Base-by-base conservation (phyloP, 2,797 vertebrate species). In the Erithacus rubecula region DNA sequence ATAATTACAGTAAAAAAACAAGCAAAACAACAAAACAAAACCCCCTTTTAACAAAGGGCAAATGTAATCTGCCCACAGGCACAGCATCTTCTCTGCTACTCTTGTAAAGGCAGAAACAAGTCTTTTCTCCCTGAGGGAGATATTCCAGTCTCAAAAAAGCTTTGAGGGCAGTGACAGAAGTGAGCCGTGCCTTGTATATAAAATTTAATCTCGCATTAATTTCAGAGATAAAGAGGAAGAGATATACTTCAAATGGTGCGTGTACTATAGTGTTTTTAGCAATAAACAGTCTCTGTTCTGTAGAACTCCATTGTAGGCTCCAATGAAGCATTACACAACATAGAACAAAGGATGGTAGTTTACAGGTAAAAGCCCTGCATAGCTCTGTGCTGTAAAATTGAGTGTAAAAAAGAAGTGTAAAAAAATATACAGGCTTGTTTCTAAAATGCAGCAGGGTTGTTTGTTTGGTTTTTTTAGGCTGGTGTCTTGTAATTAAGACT, bases 171-270 rank as follows among this genome's bases (percentile, higher is more conserved):
- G 34, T 39, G 58, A 52, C 63, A 69, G 70, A 79, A 77, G 41
- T 56, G 36, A 91, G 39, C 51, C 18, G 0, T 62, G 53, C 58
- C 43, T 51, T 60, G 15, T 29, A 41, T 44, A 26, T 70, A 58
- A 81, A 83, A 83, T 70, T 56, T 68, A 41, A 74, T 83, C 60
- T 80, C 3, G 0, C 7, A 4, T 67, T 60, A 46, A 34, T 30
- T 83, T 79, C 6, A 2, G 74, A 70, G 76, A 62, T 89, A 36
- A 77, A 69, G 22, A 49, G 23, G 27, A 63, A 84, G 74, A 84
- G 4, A 51, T 29, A n/a, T 0, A 13, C 58, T 94, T 89, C 26
- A 55, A 51, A 46, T 22, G 27, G 12, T 68, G 15, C 1, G 0
- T 15, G 37, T 27, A 10, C 29, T 43, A 1, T 5, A 17, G 59